Conservation (phyloP, 2,797 vertebrate species). For the Euthynnus affinis region DNA sequence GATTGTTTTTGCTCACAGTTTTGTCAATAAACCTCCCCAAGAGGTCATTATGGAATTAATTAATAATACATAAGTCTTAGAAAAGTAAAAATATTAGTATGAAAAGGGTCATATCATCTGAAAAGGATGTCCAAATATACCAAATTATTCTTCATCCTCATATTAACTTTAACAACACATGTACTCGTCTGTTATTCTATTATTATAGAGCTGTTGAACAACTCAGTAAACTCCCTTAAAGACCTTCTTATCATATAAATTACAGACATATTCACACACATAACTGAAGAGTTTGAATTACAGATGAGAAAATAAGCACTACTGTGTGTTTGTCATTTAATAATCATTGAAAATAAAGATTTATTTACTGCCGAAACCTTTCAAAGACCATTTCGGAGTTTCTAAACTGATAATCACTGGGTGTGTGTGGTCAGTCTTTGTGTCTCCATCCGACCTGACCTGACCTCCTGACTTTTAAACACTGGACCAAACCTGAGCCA, state of each 20-base stretch:
- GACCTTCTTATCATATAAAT: neutral
- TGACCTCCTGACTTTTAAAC: neutral
- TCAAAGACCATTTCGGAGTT: neutral
- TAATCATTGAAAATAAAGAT: neutral
- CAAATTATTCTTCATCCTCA: neutral
- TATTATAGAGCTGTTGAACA: neutral
- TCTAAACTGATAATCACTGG: too few species aligned
- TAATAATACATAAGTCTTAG: neutral
- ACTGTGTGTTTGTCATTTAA: neutral
- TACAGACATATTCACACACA: neutral
- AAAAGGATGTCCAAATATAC: too few species aligned
- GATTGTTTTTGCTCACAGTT: neutral
- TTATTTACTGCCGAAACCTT: neutral
- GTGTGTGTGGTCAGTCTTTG: too few species aligned
- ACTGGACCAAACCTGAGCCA: neutral
- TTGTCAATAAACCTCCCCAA: neutral
- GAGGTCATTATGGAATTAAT: neutral
- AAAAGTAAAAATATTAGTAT: neutral
- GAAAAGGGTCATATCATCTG: too few species aligned
- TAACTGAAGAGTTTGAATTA: neutral
- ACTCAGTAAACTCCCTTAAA: neutral
- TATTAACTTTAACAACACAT: neutral
- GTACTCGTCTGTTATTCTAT: rapidly evolving
- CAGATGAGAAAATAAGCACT: too few species aligned
- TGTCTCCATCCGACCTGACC: neutral